phyloP scores from a whole-genome alignment of 2,797 vertebrate species.

The Sebastes ruberrimus region DNA sequence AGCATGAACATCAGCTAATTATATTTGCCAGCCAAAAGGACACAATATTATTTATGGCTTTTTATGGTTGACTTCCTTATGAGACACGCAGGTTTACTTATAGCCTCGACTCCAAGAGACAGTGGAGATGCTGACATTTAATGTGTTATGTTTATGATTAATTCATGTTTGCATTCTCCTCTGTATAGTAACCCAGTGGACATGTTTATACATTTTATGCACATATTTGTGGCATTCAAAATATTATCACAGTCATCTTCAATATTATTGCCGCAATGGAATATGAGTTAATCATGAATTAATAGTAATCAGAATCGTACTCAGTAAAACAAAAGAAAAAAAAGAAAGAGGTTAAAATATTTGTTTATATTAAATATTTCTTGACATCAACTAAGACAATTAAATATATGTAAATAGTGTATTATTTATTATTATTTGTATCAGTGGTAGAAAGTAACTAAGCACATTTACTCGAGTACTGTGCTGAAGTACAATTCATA shows the following conservation, averaged over 20 bases:
- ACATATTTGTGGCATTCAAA: slow-evolving; percentile 54
- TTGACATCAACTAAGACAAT: not conserved
- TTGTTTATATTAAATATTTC: not conserved
- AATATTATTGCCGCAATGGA: not conserved
- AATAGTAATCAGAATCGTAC: not conserved
- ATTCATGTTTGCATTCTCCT: slow-evolving; percentile 51
- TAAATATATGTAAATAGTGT: not conserved
- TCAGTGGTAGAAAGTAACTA: not conserved
- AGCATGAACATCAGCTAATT: slow-evolving; percentile 72
- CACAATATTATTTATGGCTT: slow-evolving; percentile 68
- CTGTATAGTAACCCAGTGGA: slow-evolving; percentile 31
- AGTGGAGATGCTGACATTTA: slow-evolving; percentile 73
- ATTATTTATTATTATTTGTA: not conserved
- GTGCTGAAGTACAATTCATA: not conserved
- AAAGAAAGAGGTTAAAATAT: not conserved
- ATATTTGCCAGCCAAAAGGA: slow-evolving; percentile 72
- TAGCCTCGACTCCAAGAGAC: slow-evolving; percentile 31
- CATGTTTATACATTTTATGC: slow-evolving; percentile 33
- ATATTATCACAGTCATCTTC: slow-evolving; percentile 12
- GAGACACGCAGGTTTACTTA: slow-evolving; percentile 47
- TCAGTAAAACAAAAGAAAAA: not conserved
- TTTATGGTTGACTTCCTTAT: slow-evolving; percentile 61
- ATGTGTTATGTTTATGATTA: slow-evolving; percentile 66
- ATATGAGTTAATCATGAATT: not conserved
- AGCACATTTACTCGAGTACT: not conserved